phyloP scores from a whole-genome alignment of 2,888 invertebrate genomes.

The Eupsilia transversa region DNA sequence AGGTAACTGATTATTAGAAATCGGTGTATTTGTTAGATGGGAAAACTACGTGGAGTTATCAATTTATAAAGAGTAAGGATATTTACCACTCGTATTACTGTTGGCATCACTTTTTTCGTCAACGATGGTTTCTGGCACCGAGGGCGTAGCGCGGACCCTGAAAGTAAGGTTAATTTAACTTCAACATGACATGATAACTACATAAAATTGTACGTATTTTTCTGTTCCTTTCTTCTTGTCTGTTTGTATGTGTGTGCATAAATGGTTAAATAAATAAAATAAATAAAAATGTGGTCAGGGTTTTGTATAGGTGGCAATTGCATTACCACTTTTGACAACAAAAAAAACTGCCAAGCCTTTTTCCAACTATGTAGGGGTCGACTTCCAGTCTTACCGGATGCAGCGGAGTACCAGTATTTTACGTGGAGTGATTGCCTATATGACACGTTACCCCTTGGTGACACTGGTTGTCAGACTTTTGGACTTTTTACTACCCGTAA shows the following conservation, averaged over 20 bases:
- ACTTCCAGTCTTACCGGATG: background rate
- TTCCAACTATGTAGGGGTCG: background rate
- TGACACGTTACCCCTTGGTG: background rate
- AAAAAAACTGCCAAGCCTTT: background rate
- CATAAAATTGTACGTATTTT: no score
- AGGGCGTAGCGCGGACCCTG: constrained; percentile 81
- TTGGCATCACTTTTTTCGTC: constrained; percentile 87
- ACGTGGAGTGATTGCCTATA: background rate
- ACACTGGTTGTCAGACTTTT: background rate
- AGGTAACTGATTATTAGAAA: background rate
- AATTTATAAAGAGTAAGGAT: background rate
- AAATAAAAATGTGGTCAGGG: background rate
- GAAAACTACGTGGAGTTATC: background rate
- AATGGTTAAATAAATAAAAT: no score
- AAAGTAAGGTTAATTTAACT: constrained; percentile 8
- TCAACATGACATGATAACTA: background rate
- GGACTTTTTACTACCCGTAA: no score
- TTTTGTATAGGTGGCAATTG: background rate
- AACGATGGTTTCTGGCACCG: constrained; percentile 84
- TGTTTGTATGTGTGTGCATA: no score
- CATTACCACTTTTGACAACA: background rate
- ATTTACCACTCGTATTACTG: constrained; percentile 84
- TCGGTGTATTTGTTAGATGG: no score
- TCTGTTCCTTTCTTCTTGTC: no score
- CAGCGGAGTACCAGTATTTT: background rate